Conservation (phyloP, 2,113 vertebrate genomes). For the Fulmarus glacialis region DNA sequence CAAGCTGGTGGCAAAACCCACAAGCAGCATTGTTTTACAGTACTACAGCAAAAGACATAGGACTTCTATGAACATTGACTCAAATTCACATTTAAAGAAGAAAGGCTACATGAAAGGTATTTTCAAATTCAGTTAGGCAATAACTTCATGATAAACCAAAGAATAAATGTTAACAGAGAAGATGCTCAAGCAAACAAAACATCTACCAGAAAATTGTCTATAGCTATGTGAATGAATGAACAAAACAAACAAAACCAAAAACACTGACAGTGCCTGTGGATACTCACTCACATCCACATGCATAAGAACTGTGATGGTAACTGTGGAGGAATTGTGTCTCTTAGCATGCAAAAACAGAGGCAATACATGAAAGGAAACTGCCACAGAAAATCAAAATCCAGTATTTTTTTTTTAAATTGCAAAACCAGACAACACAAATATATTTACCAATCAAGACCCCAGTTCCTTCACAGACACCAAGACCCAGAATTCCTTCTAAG, state of each 20-base stretch:
- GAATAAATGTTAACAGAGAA: background rate
- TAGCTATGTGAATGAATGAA: background rate
- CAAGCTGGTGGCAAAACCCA: background rate
- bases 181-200: background rate
- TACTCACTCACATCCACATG: background rate
- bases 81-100: background rate
- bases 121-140: background rate
- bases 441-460: background rate
- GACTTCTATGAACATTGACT: background rate
- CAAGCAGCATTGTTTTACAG: background rate
- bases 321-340: background rate
- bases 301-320: constrained; percentile 4
- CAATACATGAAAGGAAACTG: background rate
- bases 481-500: background rate
- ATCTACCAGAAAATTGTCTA: background rate
- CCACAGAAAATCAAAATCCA: background rate
- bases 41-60: background rate
- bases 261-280: background rate
- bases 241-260: background rate
- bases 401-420: background rate
- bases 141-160: background rate
- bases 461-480: background rate
- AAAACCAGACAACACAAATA: background rate
- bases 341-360: constrained; percentile 18
- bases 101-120: background rate